Base-by-base conservation (phyloP, 1,140 invertebrate species). In the Thalassaphorura encarpata region DNA sequence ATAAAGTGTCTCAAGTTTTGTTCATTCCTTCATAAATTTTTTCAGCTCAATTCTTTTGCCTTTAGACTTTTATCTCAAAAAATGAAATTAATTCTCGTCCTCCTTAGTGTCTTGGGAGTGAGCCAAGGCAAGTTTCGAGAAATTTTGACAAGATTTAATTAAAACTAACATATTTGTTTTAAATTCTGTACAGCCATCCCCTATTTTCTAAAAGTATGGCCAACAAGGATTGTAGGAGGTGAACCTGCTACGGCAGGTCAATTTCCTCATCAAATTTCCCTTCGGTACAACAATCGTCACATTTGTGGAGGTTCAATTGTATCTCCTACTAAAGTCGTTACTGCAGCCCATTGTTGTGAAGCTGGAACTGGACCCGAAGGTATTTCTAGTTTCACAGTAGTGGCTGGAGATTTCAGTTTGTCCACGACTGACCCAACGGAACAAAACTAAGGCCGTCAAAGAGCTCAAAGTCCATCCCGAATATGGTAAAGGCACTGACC, bases 281-380 rank as follows among this genome's bases (percentile, higher is more conserved):
- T 48, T 11, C 24, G 16, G 23, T 23, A 27, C 8, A 23, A 13
- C 24, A 23, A 23, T 8, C 6, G 8, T 5, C 46, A 19, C 11
- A 8, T 18, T 27, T 48, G 46, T 27, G 24, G 46, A 8, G 46
- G 18, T 4, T 19, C 24, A 27, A 48, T 48, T 8, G 6, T 48
- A 4, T 13, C 13, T 48, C 23, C 46, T 16, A 8, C 8, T 11
- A 8, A 48, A 13, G 24, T 48, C 23, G 13, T 27, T 8, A 48
- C 46, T 48, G 46, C 46, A 13, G 46, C 46, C 5, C 46, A 48
- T 18, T 48, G 46, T 19, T n/a, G n/a, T n/a, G n/a, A 23, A 21
- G 11, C n/a, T n/a, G n/a, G n/a, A n/a, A n/a, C 6, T 8, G 6
- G 8, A 43, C 19, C 11, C 11, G 11, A 21, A 23, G 6, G 42